These are phyloP conservation scores for Microtus ochrogaster DNA, from an alignment of 2,113 vertebrate genomes.

Conservation along the genomic window DNA sequence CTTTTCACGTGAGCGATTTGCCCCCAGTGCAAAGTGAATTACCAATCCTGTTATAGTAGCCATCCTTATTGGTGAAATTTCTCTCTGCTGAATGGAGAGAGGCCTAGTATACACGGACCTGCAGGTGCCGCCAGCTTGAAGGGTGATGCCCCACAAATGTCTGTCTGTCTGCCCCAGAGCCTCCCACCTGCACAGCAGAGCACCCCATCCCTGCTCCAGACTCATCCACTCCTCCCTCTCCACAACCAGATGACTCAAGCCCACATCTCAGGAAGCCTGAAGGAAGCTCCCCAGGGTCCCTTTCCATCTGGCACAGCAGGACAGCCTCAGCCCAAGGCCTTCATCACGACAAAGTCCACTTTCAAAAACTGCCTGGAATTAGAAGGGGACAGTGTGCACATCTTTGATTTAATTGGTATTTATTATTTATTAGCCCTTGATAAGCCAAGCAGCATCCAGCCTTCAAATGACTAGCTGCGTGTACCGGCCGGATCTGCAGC, in stretches of 20 bases:
- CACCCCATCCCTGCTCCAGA: background rate
- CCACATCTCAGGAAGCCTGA: background rate
- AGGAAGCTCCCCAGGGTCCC: background rate
- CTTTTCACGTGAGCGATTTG: background rate
- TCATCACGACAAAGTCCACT: slow-evolving; percentile 27
- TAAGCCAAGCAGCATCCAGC: background rate
- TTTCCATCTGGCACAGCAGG: background rate
- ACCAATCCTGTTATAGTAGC: background rate
- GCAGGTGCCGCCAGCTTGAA: background rate
- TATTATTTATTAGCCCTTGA: slow-evolving; percentile 76
- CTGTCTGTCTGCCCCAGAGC: background rate
- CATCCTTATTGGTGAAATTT: background rate
- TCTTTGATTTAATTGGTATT: slow-evolving; percentile 80
- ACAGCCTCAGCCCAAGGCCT: slow-evolving; percentile 24
- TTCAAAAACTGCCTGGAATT: slow-evolving; percentile 77
- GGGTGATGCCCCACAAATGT: background rate
- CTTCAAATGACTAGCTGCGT: slow-evolving; percentile 58
- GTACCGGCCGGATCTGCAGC: slow-evolving; percentile 37
- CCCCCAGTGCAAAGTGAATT: background rate
- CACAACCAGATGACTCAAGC: background rate
- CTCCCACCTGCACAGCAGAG: background rate
- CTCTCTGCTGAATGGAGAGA: background rate
- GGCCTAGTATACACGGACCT: background rate
- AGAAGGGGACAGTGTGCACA: background rate
- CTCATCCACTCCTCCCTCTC: background rate